Evolutionary conservation across 1,140 invertebrate genomes (phyloP).

Genomic region (Mercenaria mercenaria): DNA sequence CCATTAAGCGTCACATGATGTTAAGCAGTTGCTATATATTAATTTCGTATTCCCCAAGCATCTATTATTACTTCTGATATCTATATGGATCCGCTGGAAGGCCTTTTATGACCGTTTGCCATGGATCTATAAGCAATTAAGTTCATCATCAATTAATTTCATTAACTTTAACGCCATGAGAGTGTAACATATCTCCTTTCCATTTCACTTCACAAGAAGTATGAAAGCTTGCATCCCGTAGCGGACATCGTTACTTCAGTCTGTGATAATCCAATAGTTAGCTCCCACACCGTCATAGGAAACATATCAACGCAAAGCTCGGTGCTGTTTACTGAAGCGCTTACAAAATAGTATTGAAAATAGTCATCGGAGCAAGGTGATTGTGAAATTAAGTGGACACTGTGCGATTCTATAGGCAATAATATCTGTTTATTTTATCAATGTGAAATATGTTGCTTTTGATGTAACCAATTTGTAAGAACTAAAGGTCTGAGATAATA

Average conservation of each 20-base stretch:
- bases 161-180: background rate
- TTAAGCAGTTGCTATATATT: background rate
- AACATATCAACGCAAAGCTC: too few relatives aligned
- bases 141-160: too few relatives aligned
- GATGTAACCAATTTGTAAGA: slow-evolving; percentile 1
- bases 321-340: too few relatives aligned
- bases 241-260: too few relatives aligned
- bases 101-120: too few relatives aligned
- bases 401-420: background rate
- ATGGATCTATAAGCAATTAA: too few relatives aligned
- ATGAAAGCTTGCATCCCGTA: background rate
- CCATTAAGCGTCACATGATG: too few relatives aligned
- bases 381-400: background rate
- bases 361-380: background rate
- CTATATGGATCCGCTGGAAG: too few relatives aligned
- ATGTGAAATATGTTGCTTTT: background rate
- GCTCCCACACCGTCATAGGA: too few relatives aligned
- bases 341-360: background rate
- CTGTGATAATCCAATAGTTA: background rate
- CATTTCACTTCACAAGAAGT: background rate
- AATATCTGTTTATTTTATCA: slow-evolving; percentile 1
- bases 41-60: too few relatives aligned
- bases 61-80: too few relatives aligned
- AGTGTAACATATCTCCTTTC: background rate
- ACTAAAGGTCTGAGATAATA: background rate